These are phyloP conservation scores for Panurus biarmicus DNA, from an alignment of 2,113 vertebrate species.

Conservation along the genomic window DNA sequence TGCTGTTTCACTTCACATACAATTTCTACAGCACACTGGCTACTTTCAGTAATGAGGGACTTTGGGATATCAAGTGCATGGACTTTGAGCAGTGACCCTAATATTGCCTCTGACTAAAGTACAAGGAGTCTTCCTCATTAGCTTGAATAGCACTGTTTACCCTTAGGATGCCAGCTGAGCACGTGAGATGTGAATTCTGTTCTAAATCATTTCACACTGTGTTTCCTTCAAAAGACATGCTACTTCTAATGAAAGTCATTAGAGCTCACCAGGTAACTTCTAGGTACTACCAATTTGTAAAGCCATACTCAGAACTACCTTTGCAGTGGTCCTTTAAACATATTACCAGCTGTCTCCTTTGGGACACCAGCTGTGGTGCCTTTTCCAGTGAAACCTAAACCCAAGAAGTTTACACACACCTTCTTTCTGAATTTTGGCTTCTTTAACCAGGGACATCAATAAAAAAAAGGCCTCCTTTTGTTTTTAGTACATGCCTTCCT, in stretches of 20 bases:
- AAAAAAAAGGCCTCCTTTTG: slow-evolving; percentile 5
- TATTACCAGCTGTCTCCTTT: neutral
- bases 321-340: neutral
- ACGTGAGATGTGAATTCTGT: neutral
- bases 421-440: neutral
- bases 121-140: neutral
- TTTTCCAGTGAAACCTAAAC: neutral
- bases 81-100: neutral
- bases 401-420: neutral
- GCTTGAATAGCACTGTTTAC: neutral
- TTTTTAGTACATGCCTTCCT: slow-evolving; percentile 5
- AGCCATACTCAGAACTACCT: neutral
- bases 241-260: neutral
- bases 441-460: neutral
- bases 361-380: neutral
- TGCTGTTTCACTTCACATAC: neutral
- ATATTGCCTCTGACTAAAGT: neutral
- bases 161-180: neutral
- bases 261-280: neutral
- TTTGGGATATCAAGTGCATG: neutral
- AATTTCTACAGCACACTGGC: neutral
- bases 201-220: neutral
- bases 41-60: neutral
- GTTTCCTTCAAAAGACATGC: neutral
- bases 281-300: neutral